phyloP scores from a whole-genome alignment of 1,140 invertebrate species.

The Arctopsyche grandis region DNA sequence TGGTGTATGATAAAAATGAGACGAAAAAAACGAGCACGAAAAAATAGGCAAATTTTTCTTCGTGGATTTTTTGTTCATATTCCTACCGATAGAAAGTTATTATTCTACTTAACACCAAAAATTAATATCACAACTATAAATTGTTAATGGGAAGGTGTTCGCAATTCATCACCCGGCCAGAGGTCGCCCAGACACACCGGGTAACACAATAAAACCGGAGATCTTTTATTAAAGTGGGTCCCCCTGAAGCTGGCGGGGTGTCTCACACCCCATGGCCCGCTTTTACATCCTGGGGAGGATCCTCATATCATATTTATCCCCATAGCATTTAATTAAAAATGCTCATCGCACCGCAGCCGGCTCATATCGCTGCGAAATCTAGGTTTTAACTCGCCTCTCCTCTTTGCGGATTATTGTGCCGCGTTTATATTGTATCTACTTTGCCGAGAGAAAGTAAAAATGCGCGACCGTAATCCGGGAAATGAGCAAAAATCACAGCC shows the following conservation, averaged over 20 bases:
- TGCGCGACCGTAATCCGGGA: not conserved
- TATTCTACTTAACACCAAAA: too few relatives aligned
- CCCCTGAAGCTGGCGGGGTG: not conserved
- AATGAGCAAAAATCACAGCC: not conserved
- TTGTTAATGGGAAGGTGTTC: conserved; percentile 11
- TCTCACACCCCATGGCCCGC: not conserved
- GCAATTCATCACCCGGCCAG: conserved; percentile 39
- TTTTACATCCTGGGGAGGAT: not conserved
- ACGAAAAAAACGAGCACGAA: too few relatives aligned
- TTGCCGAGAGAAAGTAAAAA: not conserved
- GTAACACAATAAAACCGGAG: not conserved
- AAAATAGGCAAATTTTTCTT: too few relatives aligned
- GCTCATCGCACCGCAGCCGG: not conserved
- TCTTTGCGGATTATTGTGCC: not conserved
- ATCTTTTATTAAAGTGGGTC: conserved; percentile 13
- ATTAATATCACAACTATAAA: conserved; percentile 25
- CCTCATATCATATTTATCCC: conserved; percentile 8
- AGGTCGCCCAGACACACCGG: conserved; percentile 20
- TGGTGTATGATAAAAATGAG: too few relatives aligned
- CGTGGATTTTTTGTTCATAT: too few relatives aligned
- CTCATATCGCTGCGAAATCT: not conserved
- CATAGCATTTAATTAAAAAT: conserved; percentile 17
- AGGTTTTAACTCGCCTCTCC: not conserved
- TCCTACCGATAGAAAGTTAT: too few relatives aligned
- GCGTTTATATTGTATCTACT: not conserved